phyloP scores from a whole-genome alignment of 2,797 vertebrate species.

The Notamacropus eugenii region DNA sequence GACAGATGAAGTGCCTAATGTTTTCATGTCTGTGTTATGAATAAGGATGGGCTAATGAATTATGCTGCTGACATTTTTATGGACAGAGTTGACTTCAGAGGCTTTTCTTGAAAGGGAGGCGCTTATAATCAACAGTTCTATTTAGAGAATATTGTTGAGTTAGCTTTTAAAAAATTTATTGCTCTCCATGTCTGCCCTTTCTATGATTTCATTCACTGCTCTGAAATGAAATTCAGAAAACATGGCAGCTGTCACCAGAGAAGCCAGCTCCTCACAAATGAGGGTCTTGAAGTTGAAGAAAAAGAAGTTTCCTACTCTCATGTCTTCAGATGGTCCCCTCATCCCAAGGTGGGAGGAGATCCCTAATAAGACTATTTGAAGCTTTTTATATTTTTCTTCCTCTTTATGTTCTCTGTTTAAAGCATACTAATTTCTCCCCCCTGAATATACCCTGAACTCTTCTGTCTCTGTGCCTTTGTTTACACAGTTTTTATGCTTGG shows the following conservation, averaged over 20 bases:
- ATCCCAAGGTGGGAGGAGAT: neutral
- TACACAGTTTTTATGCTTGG: neutral
- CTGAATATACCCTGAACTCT: neutral
- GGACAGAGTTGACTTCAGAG: neutral
- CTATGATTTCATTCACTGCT: neutral
- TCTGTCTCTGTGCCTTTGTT: neutral
- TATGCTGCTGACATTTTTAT: neutral
- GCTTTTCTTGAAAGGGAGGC: neutral
- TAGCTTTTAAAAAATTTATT: neutral
- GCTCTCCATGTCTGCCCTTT: neutral
- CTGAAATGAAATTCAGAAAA: neutral
- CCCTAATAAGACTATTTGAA: neutral
- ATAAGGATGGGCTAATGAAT: neutral
- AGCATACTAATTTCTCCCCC: neutral
- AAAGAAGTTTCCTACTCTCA: neutral
- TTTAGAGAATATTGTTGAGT: neutral
- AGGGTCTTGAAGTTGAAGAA: neutral
- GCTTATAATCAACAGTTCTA: neutral
- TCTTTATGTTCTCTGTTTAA: neutral
- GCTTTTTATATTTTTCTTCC: neutral
- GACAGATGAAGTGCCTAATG: neutral
- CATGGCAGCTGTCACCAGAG: neutral
- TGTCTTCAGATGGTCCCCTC: neutral
- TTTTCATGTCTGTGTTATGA: accelerated
- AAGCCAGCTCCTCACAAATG: neutral